Evolutionary conservation across 1,140 invertebrate genomes (phyloP).

Genomic region (Chionoecetes opilio): DNA sequence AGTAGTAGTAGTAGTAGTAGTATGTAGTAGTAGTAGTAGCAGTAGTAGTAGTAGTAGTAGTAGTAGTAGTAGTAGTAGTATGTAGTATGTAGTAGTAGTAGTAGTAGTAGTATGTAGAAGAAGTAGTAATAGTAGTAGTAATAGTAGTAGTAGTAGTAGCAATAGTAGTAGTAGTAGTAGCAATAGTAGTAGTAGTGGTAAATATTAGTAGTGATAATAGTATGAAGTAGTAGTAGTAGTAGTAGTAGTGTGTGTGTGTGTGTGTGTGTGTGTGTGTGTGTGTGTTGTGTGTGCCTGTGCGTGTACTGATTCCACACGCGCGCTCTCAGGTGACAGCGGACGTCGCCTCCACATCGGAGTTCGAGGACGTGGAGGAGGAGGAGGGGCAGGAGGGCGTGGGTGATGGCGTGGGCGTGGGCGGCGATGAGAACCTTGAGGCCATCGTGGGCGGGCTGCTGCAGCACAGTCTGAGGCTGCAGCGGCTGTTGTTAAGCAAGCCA

Average conservation of each 20-base stretch:
- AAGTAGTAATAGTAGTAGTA: background rate
- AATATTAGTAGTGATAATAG: too few species aligned
- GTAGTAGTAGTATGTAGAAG: background rate
- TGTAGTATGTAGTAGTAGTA: background rate
- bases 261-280: constrained; percentile 13
- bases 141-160: background rate
- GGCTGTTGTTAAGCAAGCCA: constrained; percentile 86
- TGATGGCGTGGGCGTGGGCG: constrained; percentile 81
- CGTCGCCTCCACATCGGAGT: constrained; percentile 76
- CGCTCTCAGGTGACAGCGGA: constrained; percentile 68
- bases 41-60: too few species aligned
- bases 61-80: too few species aligned
- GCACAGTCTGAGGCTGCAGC: constrained; percentile 93
- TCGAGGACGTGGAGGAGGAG: constrained; percentile 66
- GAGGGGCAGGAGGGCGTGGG: constrained; percentile 58
- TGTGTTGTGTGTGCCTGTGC: background rate
- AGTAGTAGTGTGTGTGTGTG: background rate
- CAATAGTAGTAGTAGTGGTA: too few species aligned
- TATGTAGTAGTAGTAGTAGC: too few species aligned
- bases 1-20: too few species aligned
- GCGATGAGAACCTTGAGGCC: constrained; percentile 88
- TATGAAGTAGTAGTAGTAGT: too few species aligned
- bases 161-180: too few species aligned
- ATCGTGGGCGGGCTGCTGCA: constrained; percentile 93
- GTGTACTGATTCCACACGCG: background rate